phyloP scores from a whole-genome alignment of 2,113 vertebrate genomes.

The Sterrhoptilus dennistouni region DNA sequence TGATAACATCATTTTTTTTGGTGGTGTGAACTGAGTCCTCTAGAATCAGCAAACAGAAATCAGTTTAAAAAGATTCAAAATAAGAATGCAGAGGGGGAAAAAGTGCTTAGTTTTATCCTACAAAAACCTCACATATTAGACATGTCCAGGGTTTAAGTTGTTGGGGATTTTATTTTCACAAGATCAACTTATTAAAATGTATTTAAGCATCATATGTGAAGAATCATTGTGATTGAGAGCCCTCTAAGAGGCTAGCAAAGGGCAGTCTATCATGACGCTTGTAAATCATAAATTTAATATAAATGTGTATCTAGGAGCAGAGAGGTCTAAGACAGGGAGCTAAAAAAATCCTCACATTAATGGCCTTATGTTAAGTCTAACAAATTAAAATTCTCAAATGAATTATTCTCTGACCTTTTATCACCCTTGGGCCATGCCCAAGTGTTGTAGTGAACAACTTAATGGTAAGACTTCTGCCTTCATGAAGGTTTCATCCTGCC shows the following conservation, averaged over 20 bases:
- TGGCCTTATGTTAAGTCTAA: not conserved
- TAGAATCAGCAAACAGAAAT: not conserved
- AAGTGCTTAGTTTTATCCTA: not conserved
- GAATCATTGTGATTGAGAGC: conserved; percentile 16
- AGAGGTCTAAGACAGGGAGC: not conserved
- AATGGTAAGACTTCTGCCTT: not conserved
- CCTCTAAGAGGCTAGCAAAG: conserved; percentile 46
- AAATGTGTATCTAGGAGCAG: not conserved
- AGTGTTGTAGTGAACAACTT: not conserved
- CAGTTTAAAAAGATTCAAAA: not conserved
- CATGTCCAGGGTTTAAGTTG: not conserved
- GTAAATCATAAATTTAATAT: conserved; percentile 37
- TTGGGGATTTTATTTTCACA: not conserved
- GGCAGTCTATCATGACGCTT: not conserved
- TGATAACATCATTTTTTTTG: not conserved
- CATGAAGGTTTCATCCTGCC: not conserved
- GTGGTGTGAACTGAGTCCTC: not conserved
- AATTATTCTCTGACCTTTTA: not conserved
- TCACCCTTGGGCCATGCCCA: not conserved
- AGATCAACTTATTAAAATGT: conserved; percentile 24
- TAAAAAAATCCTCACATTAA: not conserved
- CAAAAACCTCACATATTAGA: not conserved
- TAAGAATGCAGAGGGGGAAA: not conserved
- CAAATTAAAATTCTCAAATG: not conserved
- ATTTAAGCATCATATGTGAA: conserved; percentile 20